phyloP scores from a whole-genome alignment of 2,113 vertebrate species.

The Corythoichthys intestinalis region DNA sequence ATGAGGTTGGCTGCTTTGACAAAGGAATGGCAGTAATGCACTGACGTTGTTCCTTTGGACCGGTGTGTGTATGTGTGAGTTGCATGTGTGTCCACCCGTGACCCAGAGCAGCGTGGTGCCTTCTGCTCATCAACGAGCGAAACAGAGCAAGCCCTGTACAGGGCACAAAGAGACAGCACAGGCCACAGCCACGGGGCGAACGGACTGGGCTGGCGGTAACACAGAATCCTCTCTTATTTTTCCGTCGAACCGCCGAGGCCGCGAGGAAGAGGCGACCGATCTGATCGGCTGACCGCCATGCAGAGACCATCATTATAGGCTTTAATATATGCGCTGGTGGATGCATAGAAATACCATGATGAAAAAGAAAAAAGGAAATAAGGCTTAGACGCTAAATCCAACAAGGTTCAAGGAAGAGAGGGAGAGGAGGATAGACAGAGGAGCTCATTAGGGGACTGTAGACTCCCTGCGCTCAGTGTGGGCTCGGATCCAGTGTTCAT shows the following conservation, averaged over 20 bases:
- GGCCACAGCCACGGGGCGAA: constrained; percentile 42
- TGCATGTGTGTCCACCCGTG: constrained; percentile 26
- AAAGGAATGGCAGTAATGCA: constrained; percentile 51
- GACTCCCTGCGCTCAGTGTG: constrained; percentile 58
- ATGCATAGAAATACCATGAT: constrained; percentile 31
- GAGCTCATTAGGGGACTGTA: constrained; percentile 66
- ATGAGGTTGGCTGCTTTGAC: constrained; percentile 42
- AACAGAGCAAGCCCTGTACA: constrained; percentile 59
- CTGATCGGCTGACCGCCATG: constrained; percentile 31
- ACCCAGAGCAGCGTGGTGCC: constrained; percentile 43
- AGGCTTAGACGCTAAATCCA: constrained; percentile 29
- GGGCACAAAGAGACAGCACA: constrained; percentile 56
- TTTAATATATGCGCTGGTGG: constrained; percentile 28
- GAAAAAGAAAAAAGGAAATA: constrained; percentile 2
- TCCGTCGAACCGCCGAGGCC: constrained; percentile 36
- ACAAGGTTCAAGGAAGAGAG: constrained; percentile 26
- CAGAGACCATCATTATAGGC: constrained; percentile 33
- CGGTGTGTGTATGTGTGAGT: constrained; percentile 6
- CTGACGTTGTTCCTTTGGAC: constrained; percentile 26
- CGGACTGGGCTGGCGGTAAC: constrained; percentile 20
- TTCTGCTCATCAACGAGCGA: constrained; percentile 52
- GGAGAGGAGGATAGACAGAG: constrained; percentile 43
- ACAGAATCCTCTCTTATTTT: constrained; percentile 46
- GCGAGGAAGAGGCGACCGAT: constrained; percentile 38
- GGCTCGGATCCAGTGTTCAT: constrained; percentile 64